These are phyloP conservation scores for Prolemur simus DNA, from an alignment of 2,113 vertebrate genomes.

Conservation along the genomic window DNA sequence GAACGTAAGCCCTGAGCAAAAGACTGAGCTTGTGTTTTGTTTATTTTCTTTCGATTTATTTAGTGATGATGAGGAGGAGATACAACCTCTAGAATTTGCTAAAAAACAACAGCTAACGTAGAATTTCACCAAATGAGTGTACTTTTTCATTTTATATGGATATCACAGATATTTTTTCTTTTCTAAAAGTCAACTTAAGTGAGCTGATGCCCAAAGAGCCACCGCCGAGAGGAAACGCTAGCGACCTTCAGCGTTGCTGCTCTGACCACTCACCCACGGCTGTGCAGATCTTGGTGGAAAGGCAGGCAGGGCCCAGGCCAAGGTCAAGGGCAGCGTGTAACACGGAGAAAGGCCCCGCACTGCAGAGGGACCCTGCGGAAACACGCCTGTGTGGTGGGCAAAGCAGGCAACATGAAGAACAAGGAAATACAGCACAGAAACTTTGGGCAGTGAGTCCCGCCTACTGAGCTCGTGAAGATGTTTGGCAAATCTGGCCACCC, in stretches of 20 bases:
- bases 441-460: not conserved
- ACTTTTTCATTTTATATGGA: not conserved
- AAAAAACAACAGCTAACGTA: not conserved
- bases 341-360: not conserved
- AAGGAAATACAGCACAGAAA: not conserved
- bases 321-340: not conserved
- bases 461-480: not conserved
- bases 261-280: not conserved
- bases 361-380: no score
- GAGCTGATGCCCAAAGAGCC: not conserved
- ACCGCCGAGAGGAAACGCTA: not conserved
- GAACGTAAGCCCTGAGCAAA: not conserved
- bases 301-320: not conserved
- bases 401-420: not conserved
- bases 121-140: not conserved
- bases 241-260: not conserved
- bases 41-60: not conserved
- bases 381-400: fast-evolving
- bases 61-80: not conserved
- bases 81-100: not conserved
- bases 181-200: fast-evolving
- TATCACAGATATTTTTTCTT: not conserved
- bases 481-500: not conserved
- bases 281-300: not conserved
- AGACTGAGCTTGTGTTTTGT: not conserved